These are phyloP conservation scores for Chloroclystis v-ata DNA, from an alignment of 2,888 invertebrate species.

Conservation along the genomic window DNA sequence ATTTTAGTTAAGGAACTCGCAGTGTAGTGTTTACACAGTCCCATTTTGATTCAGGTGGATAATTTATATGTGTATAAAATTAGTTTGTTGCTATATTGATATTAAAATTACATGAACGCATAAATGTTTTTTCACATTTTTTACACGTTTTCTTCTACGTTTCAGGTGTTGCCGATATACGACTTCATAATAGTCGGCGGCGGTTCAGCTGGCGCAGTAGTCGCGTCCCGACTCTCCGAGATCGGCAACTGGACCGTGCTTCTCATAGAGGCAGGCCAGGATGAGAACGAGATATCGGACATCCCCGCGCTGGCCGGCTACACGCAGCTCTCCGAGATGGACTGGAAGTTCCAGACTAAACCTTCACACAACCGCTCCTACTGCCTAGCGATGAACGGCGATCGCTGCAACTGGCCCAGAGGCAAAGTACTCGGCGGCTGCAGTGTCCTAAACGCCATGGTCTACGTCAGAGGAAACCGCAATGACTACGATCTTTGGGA, in stretches of 20 bases:
- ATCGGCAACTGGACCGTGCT: constrained; percentile 89
- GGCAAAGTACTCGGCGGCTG: constrained; percentile 94
- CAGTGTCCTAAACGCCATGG: constrained; percentile 93
- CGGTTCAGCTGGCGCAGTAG: constrained; percentile 93
- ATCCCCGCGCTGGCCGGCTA: constrained; percentile 91
- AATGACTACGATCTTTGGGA: constrained; percentile 94
- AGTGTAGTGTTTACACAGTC: too few species aligned
- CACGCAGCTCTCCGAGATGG: constrained; percentile 89
- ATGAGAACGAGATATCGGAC: constrained; percentile 93
- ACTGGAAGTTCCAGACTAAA: constrained; percentile 95
- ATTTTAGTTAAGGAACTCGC: too few species aligned
- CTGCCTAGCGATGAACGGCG: constrained; percentile 91
- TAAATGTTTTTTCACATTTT: too few species aligned
- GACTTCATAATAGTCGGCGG: constrained; percentile 93
- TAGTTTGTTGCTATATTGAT: too few species aligned
- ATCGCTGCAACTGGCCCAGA: constrained; percentile 93
- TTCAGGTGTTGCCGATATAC: constrained; percentile 86
- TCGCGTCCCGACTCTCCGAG: constrained; percentile 90
- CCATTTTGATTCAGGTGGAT: too few species aligned
- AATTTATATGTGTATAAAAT: too few species aligned
- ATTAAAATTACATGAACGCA: too few species aligned
- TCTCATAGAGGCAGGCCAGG: constrained; percentile 90
- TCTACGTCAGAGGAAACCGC: constrained; percentile 92
- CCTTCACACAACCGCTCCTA: constrained; percentile 87
- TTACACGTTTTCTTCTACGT: constrained; percentile 23